phyloP scores from a whole-genome alignment of 2,113 vertebrate species.

The Oncorhynchus masou region DNA sequence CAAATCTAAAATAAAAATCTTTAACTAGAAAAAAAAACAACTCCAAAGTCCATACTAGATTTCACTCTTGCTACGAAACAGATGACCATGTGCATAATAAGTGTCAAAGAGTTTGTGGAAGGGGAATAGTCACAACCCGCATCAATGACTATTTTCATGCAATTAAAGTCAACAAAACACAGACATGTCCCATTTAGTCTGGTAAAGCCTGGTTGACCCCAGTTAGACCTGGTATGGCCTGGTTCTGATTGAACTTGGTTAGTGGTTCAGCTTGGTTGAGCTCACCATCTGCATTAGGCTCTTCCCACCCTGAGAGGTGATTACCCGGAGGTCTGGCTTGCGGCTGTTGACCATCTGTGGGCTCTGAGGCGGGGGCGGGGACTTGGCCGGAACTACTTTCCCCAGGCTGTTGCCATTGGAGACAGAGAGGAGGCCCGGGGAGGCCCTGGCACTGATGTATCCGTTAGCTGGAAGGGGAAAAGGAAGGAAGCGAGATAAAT shows the following conservation, averaged over 20 bases:
- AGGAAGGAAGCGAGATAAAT: conserved; percentile 38
- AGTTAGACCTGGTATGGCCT: conserved; percentile 18
- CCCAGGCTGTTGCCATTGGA: conserved; percentile 93
- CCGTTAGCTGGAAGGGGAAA: conserved; percentile 81
- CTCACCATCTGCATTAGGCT: conserved; percentile 97
- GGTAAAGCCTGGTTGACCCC: conserved; percentile 10
- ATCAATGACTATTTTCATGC: neutral
- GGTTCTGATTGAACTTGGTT: conserved; percentile 11
- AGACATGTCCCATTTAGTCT: neutral
- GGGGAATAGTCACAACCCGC: neutral
- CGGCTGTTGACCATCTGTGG: conserved; percentile 84
- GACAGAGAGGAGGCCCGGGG: conserved; percentile 90
- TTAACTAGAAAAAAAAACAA: no score
- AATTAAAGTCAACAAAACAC: neutral
- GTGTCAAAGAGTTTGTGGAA: no score
- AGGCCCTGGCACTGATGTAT: conserved; percentile 92
- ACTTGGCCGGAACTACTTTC: conserved; percentile 93
- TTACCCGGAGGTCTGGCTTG: conserved; percentile 94
- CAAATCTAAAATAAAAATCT: no score
- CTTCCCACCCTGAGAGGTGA: conserved; percentile 95
- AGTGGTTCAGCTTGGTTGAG: no score
- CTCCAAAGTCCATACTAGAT: no score
- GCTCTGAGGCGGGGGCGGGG: conserved; percentile 81
- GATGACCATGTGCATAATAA: no score
- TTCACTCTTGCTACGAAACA: no score